Conservation (phyloP, 2,888 invertebrate genomes). For the Lasioglossum malachurum region DNA sequence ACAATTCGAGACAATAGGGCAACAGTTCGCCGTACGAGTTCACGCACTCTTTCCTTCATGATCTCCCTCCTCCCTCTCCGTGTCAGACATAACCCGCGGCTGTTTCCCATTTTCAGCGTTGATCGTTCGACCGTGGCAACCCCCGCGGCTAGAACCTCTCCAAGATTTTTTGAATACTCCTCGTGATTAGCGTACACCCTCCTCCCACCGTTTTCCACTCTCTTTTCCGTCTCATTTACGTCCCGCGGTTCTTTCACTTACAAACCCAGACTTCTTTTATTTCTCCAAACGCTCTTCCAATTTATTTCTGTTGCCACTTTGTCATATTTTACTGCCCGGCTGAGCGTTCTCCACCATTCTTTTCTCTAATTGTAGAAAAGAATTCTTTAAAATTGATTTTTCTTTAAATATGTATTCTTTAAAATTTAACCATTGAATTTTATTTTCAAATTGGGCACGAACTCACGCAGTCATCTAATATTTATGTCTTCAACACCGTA, state of each 20-base stretch:
- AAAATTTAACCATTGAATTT: too few relatives aligned
- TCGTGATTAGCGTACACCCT: conserved; percentile 58
- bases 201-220: background rate
- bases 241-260: background rate
- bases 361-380: too few relatives aligned
- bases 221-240: background rate
- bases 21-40: conserved; percentile 39
- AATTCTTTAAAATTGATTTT: too few relatives aligned
- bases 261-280: background rate
- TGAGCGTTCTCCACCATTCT: too few relatives aligned
- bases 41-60: conserved; percentile 43
- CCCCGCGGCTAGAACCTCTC: conserved; percentile 37
- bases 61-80: background rate
- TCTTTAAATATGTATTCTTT: too few relatives aligned
- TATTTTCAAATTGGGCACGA: too few relatives aligned
- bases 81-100: conserved; percentile 37
- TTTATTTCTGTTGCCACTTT: background rate
- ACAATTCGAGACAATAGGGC: conserved; percentile 56
- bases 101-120: conserved; percentile 43
- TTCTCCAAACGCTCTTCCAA: background rate
- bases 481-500: too few relatives aligned
- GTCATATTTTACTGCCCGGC: too few relatives aligned
- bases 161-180: conserved; percentile 63
- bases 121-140: conserved; percentile 49
- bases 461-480: too few relatives aligned